phyloP scores from a whole-genome alignment of 2,113 vertebrate species.

The Poecilia latipinna region DNA sequence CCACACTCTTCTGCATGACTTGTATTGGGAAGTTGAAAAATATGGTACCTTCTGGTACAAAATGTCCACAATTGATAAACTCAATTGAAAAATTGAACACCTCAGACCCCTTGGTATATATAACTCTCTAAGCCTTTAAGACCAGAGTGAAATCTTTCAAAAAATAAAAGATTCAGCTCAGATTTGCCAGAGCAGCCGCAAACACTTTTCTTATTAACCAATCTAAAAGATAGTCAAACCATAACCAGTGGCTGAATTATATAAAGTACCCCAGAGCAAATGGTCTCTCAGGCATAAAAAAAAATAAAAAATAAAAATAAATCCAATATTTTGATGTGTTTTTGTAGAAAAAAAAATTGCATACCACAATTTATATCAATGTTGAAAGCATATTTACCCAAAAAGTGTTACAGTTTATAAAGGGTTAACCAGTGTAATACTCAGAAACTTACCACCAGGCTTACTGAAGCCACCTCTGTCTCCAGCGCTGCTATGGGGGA shows the following conservation, averaged over 20 bases:
- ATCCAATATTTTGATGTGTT: conserved; percentile 55
- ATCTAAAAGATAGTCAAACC: conserved; percentile 65
- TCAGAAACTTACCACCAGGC: conserved; percentile 99
- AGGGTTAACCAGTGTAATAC: conserved; percentile 97
- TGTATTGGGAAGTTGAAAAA: conserved; percentile 65
- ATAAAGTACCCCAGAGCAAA: conserved; percentile 68
- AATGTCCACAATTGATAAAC: conserved; percentile 63
- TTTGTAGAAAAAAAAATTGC: conserved; percentile 44
- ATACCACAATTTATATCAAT: conserved; percentile 73
- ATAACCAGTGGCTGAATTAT: conserved; percentile 64
- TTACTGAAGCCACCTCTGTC: conserved; percentile 99
- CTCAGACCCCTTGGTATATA: conserved; percentile 60
- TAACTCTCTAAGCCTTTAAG: conserved; percentile 69
- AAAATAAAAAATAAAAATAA: conserved; percentile 32
- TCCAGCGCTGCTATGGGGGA: conserved; percentile 99
- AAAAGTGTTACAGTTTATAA: conserved; percentile 78
- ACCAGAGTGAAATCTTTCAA: conserved; percentile 66
- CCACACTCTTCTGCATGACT: conserved; percentile 54
- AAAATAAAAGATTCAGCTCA: conserved; percentile 57
- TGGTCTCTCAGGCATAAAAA: conserved; percentile 71
- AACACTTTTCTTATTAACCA: conserved; percentile 58
- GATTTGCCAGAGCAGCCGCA: conserved; percentile 50
- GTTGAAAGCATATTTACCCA: conserved; percentile 75
- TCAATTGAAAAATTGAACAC: conserved; percentile 63
- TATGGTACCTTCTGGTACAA: conserved; percentile 67